phyloP scores from a whole-genome alignment of 2,113 vertebrate species.

The Tinamus guttatus region DNA sequence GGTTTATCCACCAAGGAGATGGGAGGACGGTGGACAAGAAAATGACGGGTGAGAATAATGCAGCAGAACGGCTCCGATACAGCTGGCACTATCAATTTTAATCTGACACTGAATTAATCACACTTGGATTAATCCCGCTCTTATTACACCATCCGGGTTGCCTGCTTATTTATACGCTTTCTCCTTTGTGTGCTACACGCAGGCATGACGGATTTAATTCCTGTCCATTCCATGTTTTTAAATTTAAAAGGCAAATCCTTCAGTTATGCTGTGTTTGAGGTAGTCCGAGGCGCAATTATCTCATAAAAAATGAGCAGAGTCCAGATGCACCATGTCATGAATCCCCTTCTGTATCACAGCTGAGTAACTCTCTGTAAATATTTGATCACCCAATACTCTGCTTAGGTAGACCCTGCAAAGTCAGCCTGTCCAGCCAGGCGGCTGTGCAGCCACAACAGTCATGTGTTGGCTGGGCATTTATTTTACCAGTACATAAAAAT shows the following conservation, averaged over 20 bases:
- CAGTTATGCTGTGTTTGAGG: conserved; percentile 72
- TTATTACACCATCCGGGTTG: conserved; percentile 78
- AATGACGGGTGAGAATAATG: conserved; percentile 66
- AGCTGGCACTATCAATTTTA: conserved; percentile 91
- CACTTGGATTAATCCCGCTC: conserved; percentile 82
- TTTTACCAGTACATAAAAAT: background rate
- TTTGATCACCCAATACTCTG: conserved; percentile 87
- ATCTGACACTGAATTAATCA: conserved; percentile 88
- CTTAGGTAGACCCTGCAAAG: conserved; percentile 3
- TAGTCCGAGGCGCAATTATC: conserved; percentile 80
- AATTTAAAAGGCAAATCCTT: conserved; percentile 79
- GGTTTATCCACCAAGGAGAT: conserved; percentile 81
- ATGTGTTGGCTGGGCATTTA: background rate
- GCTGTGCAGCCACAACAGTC: background rate
- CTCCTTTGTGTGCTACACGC: conserved; percentile 71
- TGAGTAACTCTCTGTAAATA: conserved; percentile 89
- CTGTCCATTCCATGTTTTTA: conserved; percentile 78
- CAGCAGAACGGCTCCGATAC: conserved; percentile 81
- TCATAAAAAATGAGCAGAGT: conserved; percentile 79
- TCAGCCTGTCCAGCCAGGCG: background rate
- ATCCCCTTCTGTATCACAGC: conserved; percentile 80
- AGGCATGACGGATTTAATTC: conserved; percentile 87
- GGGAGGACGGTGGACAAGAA: conserved; percentile 64
- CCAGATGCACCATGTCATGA: conserved; percentile 77
- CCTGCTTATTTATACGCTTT: conserved; percentile 80